phyloP scores from a whole-genome alignment of 2,113 vertebrate species.

The Clupea harengus region DNA sequence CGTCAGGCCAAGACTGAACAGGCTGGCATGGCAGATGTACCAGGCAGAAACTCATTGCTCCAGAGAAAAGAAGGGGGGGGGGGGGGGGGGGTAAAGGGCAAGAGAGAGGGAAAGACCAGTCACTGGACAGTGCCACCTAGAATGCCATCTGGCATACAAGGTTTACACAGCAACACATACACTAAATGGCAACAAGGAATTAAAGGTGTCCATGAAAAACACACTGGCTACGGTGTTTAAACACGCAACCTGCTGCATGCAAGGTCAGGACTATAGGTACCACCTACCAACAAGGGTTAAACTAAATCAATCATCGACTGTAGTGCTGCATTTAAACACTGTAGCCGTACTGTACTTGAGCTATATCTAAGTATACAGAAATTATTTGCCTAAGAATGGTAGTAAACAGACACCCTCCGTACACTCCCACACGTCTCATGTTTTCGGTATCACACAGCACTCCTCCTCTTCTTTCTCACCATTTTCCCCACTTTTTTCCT shows the following conservation, averaged over 20 bases:
- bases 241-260: not conserved
- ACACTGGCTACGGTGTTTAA: not conserved
- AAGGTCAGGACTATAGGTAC: not conserved
- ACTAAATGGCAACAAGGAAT: slow-evolving; percentile 2
- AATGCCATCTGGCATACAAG: not conserved
- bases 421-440: not conserved
- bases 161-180: not conserved
- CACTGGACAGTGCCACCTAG: not conserved
- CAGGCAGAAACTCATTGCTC: not conserved
- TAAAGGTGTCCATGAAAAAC: not conserved
- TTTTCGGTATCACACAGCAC: not conserved
- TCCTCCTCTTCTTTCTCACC: not conserved
- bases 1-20: not conserved
- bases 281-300: no score
- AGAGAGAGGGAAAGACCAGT: not conserved
- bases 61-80: no score
- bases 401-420: not conserved
- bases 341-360: not conserved
- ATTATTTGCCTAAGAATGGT: not conserved
- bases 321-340: not conserved
- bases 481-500: not conserved
- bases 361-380: no score
- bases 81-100: not conserved
- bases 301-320: no score
- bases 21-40: not conserved